These are phyloP conservation scores for Noctua pronuba DNA, from an alignment of 2,888 invertebrate species.

Conservation along the genomic window DNA sequence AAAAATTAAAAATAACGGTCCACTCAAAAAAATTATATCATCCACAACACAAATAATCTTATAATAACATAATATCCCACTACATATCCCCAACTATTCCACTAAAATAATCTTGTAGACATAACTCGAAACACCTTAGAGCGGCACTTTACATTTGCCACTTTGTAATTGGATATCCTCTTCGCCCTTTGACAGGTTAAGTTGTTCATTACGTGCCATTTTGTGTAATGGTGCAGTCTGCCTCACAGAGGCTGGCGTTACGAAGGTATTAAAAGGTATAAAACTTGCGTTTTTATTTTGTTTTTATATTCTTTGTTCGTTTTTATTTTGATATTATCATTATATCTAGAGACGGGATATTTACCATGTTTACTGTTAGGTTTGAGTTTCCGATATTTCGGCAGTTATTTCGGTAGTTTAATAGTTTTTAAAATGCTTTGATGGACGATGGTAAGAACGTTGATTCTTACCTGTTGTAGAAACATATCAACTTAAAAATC, in stretches of 20 bases:
- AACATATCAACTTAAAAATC: not conserved
- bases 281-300: slow-evolving; percentile 25
- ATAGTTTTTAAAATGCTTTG: not conserved
- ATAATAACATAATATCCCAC: slow-evolving; percentile 12
- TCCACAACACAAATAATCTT: not conserved
- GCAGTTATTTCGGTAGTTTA: too few relatives aligned
- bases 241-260: slow-evolving; percentile 66
- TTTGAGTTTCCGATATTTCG: too few relatives aligned
- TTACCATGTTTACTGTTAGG: too few relatives aligned
- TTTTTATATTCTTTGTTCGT: slow-evolving; percentile 33
- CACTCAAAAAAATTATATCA: not conserved
- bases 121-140: slow-evolving; percentile 47
- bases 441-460: not conserved
- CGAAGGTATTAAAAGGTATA: slow-evolving; percentile 61
- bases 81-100: slow-evolving; percentile 14
- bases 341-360: too few relatives aligned
- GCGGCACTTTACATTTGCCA: slow-evolving; percentile 76
- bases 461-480: not conserved
- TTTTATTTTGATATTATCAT: too few relatives aligned
- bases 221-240: slow-evolving; percentile 74
- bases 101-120: slow-evolving; percentile 47
- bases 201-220: slow-evolving; percentile 80
- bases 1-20: not conserved
- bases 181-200: slow-evolving; percentile 82
- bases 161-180: slow-evolving; percentile 81